phyloP scores from a whole-genome alignment of 2,888 invertebrate genomes.

The Trachelus iudaicus region DNA sequence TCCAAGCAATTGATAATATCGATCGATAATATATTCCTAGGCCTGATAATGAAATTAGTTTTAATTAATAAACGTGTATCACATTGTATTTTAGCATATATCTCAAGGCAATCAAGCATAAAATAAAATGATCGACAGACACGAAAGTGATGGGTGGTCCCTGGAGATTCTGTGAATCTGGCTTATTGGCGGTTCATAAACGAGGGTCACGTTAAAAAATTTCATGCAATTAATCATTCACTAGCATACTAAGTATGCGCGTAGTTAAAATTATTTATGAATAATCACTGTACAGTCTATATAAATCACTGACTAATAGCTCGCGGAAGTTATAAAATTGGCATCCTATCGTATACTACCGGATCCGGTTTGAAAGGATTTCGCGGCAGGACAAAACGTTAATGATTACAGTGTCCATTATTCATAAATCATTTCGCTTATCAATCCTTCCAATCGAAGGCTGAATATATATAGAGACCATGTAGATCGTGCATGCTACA shows the following conservation, averaged over 20 bases:
- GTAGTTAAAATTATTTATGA: not conserved
- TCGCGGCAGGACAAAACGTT: conserved; percentile 10
- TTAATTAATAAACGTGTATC: no score
- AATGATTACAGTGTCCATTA: conserved; percentile 21
- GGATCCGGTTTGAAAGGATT: conserved; percentile 39
- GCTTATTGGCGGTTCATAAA: no score
- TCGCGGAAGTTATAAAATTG: conserved; percentile 20
- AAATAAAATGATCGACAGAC: no score
- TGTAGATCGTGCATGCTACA: conserved; percentile 9
- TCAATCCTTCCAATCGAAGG: conserved; percentile 35
- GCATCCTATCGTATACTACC: conserved; percentile 14
- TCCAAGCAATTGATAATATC: no score
- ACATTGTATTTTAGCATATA: no score
- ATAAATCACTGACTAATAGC: not conserved
- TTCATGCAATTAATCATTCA: not conserved
- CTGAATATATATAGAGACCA: conserved; percentile 11
- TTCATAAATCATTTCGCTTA: conserved; percentile 30
- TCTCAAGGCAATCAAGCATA: no score
- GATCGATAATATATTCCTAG: no score
- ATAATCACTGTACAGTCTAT: not conserved
- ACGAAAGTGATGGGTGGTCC: no score
- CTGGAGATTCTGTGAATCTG: no score
- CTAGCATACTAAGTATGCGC: not conserved
- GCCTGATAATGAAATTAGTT: no score
- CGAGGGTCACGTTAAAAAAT: no score